Conservation (phyloP, 2,797 vertebrate species). For the Tapera naevia region DNA sequence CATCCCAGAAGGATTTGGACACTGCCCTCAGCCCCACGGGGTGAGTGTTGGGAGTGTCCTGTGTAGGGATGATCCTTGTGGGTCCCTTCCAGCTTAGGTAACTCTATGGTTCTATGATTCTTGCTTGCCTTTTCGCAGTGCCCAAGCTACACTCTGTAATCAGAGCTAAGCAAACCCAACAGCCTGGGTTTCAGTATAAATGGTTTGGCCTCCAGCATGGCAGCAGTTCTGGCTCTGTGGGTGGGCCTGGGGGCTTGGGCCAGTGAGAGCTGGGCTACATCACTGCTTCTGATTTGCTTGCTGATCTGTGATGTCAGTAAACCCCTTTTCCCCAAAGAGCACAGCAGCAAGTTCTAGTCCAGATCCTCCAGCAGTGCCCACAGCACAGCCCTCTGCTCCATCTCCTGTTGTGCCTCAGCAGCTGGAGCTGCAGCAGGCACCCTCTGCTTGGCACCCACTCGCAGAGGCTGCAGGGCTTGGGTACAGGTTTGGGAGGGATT, state of each 20-base stretch:
- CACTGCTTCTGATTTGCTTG: fast-evolving
- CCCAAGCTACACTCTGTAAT: fast-evolving
- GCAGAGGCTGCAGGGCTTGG: fast-evolving
- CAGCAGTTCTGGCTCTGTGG: background rate
- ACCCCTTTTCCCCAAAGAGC: fast-evolving
- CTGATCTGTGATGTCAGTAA: background rate
- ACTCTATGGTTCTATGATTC: too few relatives aligned
- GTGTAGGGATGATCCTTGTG: too few relatives aligned
- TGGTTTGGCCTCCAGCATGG: fast-evolving
- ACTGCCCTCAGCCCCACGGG: too few relatives aligned
- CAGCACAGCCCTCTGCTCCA: fast-evolving
- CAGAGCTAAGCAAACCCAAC: fast-evolving
- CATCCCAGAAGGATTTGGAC: too few relatives aligned
- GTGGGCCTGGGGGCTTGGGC: too few relatives aligned
- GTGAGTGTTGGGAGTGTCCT: too few relatives aligned
- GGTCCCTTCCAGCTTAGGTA: too few relatives aligned
- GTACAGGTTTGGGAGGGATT: background rate
- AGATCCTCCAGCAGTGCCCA: fast-evolving
- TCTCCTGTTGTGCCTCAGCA: background rate
- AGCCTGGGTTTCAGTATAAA: background rate
- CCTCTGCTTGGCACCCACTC: fast-evolving
- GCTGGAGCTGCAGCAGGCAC: background rate
- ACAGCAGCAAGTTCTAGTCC: fast-evolving
- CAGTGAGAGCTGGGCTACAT: background rate
- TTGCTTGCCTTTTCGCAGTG: background rate